Evolutionary conservation across 1,140 invertebrate genomes (phyloP), one percentile per base, ranked within the genome.

Genomic region (Lasioglossum baleicum): DNA sequence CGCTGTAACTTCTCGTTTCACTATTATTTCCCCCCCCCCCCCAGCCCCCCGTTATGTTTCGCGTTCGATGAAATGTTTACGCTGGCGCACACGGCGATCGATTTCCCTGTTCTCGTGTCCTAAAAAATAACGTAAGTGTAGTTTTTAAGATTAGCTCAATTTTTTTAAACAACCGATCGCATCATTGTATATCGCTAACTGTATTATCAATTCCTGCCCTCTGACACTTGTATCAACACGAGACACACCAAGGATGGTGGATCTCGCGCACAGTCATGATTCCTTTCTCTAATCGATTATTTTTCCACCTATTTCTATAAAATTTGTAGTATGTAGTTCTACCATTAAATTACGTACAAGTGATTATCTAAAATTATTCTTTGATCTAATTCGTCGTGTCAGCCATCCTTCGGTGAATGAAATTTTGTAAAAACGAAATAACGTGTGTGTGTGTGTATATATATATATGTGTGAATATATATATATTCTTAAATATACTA

Each of bases 141-240:
- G 86, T 83, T 88, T 58, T 88, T 92, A 92, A 92, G 91, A 89
- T 88, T 91, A 92, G 90, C 89, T 91, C 90, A 92, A 92, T 89
- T 91, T 92, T 91, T 90, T 91, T 88, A 87, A 83, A 81, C 76
- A 61, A 85, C 82, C 76, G 72, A 86, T 84, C 76, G 73, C 71
- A 88, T 83, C 91, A 91, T 91, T 91, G 87, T 92, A 91, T 83
- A 87, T 86, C 82, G 82, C 84, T 83, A 83, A 90, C 83, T 85
- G 75, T 86, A 56, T 88, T 83, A 84, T 86, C n/a, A n/a, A 87
- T 78, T 82, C 76, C 81, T 87, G 79, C 69, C 75, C 69, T 63
- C 69, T 63, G 66, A 80, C 83, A 87, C 51, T 77, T 82, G 80
- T 87, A 81, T 81, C n/a, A n/a, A 81, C 71, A 88, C 35, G 51